Evolutionary conservation across 2,888 invertebrate genomes (phyloP).

Genomic region (Mesoligia furuncula): DNA sequence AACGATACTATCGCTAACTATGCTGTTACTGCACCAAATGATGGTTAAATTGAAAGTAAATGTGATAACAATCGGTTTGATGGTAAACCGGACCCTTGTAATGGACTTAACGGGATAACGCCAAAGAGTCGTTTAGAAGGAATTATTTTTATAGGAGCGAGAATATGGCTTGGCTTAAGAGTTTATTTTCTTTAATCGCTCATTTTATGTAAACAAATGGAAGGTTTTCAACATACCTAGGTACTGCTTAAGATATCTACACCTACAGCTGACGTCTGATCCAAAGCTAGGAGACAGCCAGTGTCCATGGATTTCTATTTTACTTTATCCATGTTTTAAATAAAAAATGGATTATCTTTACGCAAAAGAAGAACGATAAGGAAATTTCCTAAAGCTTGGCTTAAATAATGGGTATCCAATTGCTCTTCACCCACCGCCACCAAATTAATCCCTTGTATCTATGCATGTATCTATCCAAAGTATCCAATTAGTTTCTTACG

Average conservation of each 20-base stretch:
- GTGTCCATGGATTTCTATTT: neutral
- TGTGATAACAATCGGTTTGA: constrained; percentile 44
- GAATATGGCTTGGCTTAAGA: neutral
- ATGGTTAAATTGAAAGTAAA: constrained; percentile 52
- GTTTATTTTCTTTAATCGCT: neutral
- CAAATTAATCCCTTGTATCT: neutral
- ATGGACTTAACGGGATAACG: constrained; percentile 6
- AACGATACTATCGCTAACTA: constrained; percentile 48
- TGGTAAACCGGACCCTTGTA: constrained; percentile 23
- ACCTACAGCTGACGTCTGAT: no score
- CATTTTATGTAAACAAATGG: neutral
- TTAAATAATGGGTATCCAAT: constrained; percentile 15
- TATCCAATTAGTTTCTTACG: neutral
- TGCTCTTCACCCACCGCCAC: neutral
- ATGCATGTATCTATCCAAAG: neutral
- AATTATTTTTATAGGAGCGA: constrained; percentile 26
- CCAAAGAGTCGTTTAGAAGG: neutral
- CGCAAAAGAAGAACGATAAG: neutral
- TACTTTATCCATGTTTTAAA: neutral
- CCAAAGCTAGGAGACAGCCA: neutral
- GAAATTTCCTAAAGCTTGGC: neutral
- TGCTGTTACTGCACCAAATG: constrained; percentile 39
- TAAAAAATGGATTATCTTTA: neutral
- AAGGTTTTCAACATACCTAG: neutral
- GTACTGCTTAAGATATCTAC: neutral